phyloP scores from a whole-genome alignment of 2,888 invertebrate genomes.

The Ennomos quercinarius region DNA sequence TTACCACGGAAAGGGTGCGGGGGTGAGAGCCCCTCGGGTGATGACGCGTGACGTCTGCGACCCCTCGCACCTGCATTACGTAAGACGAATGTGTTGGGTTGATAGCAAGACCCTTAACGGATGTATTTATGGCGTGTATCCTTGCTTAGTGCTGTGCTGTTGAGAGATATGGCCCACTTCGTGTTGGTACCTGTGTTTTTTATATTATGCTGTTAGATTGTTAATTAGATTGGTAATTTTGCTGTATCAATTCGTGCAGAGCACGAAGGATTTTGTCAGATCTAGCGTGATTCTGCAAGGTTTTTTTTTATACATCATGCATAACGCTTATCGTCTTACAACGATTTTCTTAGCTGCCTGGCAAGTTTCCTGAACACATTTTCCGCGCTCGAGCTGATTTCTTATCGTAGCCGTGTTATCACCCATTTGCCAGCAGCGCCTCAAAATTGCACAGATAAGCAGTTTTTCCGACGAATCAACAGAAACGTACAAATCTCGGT shows the following conservation, averaged over 20 bases:
- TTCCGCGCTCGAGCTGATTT: slow-evolving; percentile 7
- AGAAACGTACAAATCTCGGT: slow-evolving; percentile 17
- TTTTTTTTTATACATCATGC: too few species aligned
- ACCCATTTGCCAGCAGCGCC: slow-evolving; percentile 14
- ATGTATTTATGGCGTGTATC: slow-evolving; percentile 30
- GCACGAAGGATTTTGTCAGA: too few species aligned
- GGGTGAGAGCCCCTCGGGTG: slow-evolving; percentile 53
- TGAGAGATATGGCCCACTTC: slow-evolving; percentile 21
- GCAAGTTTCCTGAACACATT: slow-evolving; percentile 11
- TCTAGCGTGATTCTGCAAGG: too few species aligned
- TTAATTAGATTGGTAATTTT: not conserved
- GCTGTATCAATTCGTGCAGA: too few species aligned
- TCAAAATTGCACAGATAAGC: slow-evolving; percentile 29
- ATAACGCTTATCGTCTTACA: slow-evolving; percentile 2
- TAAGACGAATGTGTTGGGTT: slow-evolving; percentile 66
- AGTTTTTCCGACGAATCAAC: slow-evolving; percentile 17
- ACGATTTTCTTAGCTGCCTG: slow-evolving; percentile 4
- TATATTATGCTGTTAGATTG: slow-evolving; percentile 1
- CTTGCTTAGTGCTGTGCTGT: slow-evolving; percentile 19
- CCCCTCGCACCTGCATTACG: slow-evolving; percentile 70
- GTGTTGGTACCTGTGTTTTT: slow-evolving; percentile 8
- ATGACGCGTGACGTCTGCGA: slow-evolving; percentile 48
- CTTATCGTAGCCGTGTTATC: slow-evolving; percentile 29
- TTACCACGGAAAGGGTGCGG: slow-evolving; percentile 43
- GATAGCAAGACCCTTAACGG: slow-evolving; percentile 46